Evolutionary conservation across 2,113 vertebrate genomes (phyloP).

Genomic region (Centrocercus urophasianus): DNA sequence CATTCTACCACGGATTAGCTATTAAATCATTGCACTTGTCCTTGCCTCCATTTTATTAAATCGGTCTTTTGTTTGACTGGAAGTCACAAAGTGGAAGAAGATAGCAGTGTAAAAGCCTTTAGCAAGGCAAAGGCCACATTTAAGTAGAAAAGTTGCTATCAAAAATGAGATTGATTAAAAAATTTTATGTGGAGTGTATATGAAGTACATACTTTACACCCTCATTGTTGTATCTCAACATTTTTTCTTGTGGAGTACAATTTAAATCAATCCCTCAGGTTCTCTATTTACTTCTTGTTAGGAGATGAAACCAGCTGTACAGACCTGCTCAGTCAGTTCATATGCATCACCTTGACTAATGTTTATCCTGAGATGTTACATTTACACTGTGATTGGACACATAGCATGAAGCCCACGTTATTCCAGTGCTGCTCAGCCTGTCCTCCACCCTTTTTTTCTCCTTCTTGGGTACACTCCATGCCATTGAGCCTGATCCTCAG

Average conservation of each 20-base stretch:
- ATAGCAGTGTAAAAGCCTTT: neutral
- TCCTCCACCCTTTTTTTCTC: neutral
- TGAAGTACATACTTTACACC: neutral
- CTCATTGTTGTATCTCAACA: neutral
- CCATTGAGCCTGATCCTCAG: neutral
- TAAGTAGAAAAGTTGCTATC: neutral
- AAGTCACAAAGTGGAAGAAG: neutral
- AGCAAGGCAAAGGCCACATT: neutral
- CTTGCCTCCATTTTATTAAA: neutral
- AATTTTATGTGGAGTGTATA: neutral
- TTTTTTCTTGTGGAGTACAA: neutral
- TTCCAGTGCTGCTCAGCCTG: neutral
- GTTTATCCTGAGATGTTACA: neutral
- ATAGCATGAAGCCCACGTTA: fast-evolving
- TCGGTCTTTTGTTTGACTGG: neutral
- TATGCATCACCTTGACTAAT: neutral
- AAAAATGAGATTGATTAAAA: neutral
- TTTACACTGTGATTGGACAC: neutral
- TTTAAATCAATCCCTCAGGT: neutral
- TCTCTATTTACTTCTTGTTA: neutral
- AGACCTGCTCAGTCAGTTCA: neutral
- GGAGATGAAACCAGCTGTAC: neutral
- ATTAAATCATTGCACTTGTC: neutral
- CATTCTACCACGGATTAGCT: neutral
- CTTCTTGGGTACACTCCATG: neutral